Base-by-base conservation (phyloP, 2,888 invertebrate genomes). In the Pseudococcus jackbeardsleyi region DNA sequence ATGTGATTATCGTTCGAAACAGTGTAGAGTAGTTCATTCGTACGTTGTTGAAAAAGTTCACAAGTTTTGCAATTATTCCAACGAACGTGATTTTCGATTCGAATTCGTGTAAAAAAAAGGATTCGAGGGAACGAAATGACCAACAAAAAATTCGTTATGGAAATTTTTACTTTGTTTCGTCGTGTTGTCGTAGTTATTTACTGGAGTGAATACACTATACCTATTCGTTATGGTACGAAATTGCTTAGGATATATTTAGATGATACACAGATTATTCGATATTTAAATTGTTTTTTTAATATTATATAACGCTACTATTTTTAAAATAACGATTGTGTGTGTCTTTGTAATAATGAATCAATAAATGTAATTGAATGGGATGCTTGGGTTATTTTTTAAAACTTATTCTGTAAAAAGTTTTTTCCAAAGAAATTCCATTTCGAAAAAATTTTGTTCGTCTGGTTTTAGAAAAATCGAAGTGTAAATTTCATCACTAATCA, bases 271-370 rank as follows among this genome's bases (percentile, higher is more conserved):
- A 46, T 19, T 82, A 82, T 46, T 42, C n/a, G 79, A 82, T 82
- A 82, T 82, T 82, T 82, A 17, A 82, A 77, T 46, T 46, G 79
- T 82, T 42, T 82, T 82, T 82, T 46, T 46, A 39, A 33, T 82
- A 46, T 82, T 39, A 46, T 82, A 26, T 77, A 42, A 77, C 46
- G 79, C 79, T 82, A 46, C 19, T 82, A 82, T 82, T 82, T 82
- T 82, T 46, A 82, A 82, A 26, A 19, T 82, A 33, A 82, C 46
- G 19, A 82, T 82, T 82, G 79, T 46, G 79, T 82, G 79, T 79
- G 79, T 82, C 72, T 72, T 72, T 72, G 79, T 82, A 82, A 42
- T 82, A 82, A 82, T 82, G 46, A 82, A 82, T 82, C 79, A 82
- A 46, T 82, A 82, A 42, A 82, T 39, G 79, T 33, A 82, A 82